Conservation (phyloP, 2,888 invertebrate species). For the Capitulum mitella region DNA sequence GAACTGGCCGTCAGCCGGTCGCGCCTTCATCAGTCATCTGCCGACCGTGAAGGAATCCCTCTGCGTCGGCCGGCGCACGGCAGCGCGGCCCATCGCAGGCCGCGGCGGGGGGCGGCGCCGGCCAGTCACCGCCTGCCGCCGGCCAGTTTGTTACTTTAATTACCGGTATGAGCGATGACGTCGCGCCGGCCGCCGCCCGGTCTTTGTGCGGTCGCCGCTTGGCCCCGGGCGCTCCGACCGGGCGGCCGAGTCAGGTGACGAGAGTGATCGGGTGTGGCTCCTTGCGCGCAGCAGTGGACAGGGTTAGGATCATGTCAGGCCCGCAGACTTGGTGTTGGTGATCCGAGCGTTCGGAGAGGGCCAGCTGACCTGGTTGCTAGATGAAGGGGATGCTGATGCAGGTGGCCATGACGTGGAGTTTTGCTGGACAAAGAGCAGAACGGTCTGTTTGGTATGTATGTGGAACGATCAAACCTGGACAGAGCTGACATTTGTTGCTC, state of each 20-base stretch:
- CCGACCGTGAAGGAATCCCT: neutral
- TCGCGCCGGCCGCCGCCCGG: neutral
- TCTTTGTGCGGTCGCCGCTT: neutral
- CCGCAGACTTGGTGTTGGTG: no score
- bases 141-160: slow-evolving; percentile 4
- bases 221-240: neutral
- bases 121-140: neutral
- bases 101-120: neutral
- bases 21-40: neutral
- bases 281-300: no score
- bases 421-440: no score
- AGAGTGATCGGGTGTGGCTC: no score
- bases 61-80: neutral
- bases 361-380: no score
- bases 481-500: no score
- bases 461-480: no score
- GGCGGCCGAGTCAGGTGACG: neutral
- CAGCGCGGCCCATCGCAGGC: neutral
- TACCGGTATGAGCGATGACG: neutral
- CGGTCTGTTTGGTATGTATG: no score
- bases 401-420: no score
- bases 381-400: no score
- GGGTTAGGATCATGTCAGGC: no score
- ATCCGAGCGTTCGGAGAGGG: no score
- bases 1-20: neutral